phyloP scores from a whole-genome alignment of 2,113 vertebrate species.

The Anhinga rufa region DNA sequence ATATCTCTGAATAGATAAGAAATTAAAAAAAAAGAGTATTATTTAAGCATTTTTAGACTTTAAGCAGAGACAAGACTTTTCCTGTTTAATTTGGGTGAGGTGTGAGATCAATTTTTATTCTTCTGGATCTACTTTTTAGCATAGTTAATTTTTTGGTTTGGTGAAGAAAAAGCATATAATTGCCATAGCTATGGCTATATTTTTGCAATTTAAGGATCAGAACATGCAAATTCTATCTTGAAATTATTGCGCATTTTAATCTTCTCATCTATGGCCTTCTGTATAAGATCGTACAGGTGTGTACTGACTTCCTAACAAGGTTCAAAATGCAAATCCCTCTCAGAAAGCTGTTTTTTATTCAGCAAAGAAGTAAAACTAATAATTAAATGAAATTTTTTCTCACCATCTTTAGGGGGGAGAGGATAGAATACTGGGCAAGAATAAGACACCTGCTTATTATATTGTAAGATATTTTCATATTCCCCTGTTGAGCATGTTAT shows the following conservation, averaged over 20 bases:
- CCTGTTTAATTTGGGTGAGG: not conserved
- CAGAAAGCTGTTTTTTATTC: not conserved
- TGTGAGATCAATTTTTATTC: not conserved
- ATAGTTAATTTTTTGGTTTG: not conserved
- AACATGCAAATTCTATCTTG: not conserved
- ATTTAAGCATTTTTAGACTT: not conserved
- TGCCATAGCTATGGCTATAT: not conserved
- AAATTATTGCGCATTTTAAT: not conserved
- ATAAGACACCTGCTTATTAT: not conserved
- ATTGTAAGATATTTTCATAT: not conserved
- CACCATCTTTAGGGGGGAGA: not conserved
- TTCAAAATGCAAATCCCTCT: constrained; percentile 6
- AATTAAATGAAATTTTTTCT: not conserved
- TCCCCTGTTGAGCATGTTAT: not conserved
- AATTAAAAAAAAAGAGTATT: not conserved
- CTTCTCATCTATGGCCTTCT: not conserved
- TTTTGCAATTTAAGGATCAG: not conserved
- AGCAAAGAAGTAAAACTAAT: not conserved
- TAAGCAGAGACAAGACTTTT: not conserved
- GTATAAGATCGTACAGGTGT: not conserved
- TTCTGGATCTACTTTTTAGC: not conserved
- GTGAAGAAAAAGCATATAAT: not conserved
- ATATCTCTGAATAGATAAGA: not conserved
- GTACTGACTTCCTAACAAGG: not conserved
- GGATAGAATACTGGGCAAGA: not conserved